Base-by-base conservation (phyloP, 2,797 vertebrate species). In the Spondyliosoma cantharus region DNA sequence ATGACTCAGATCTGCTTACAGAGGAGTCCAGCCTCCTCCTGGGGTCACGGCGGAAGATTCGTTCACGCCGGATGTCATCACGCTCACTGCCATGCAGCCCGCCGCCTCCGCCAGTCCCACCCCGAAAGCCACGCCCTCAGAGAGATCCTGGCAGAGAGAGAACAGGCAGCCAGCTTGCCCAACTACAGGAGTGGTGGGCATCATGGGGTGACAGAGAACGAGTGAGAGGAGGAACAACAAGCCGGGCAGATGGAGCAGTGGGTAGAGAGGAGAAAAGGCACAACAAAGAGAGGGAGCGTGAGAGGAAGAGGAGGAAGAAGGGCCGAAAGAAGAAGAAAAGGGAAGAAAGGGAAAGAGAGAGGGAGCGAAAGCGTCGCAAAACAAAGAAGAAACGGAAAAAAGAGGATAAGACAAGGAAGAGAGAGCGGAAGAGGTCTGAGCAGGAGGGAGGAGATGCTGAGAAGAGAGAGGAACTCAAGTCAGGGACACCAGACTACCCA, bases 11-110 rank as follows among this genome's bases (percentile, higher is more conserved):
- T 80, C 87, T 94, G 73, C 92, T 95, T 1, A 96, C 94, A 1
- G 95, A 96, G 77, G 95, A 96, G 81, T 96, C 95, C 8, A 95
- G 95, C 83, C 93, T 96, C 25, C 93, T 96, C n/a, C 85, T 95
- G 16, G 94, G 93, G 1, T 87, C 89, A 3, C 89, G 91, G 27
- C 92, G 91, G 77, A 95, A 94, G 80, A 89, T 90, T 19, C 91
- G 91, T 5, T 95, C 94, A 0, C 92, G 92, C 1, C 93, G 92
- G 32, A 93, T 95, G 94, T 94, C 95, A 14, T 95, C 94, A 0
- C 94, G 94, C 24, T 96, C 95, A 3, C 80, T 95, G 25, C 94
- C 95, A 0, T 95, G 94, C 87, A 95, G 93, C 70, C 94, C 94
- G 0, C 95, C 95, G 1, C 95, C 95, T 32, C 95, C 95, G 0